A percentile compares a stretch with the other conserved stretches of the same genome.
Evolutionary conservation across 2,113 vertebrate species (phyloP).

Genomic region (Sisor rabdophorus): DNA sequence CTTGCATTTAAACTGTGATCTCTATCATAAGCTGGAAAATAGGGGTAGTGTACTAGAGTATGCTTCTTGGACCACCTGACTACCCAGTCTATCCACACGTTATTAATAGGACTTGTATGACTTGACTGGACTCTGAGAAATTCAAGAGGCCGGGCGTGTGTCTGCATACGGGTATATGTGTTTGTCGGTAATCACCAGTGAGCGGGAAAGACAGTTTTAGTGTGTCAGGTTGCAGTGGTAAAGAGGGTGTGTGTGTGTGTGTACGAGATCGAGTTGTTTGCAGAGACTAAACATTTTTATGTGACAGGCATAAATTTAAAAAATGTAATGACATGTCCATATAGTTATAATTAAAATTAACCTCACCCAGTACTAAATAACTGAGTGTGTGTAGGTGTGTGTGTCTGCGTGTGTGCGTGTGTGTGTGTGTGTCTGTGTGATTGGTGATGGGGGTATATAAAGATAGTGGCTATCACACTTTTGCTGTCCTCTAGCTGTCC

Average conservation of each 20-base stretch:
- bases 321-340: not conserved
- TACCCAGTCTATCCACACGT: conserved; percentile 69
- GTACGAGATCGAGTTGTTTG: not conserved
- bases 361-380: not conserved
- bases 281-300: not conserved
- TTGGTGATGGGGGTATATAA: conserved; percentile 40
- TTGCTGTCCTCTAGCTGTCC: conserved; percentile 55
- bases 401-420: not conserved
- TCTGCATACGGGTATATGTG: conserved; percentile 25
- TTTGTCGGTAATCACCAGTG: conserved; percentile 2
- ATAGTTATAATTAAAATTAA: not conserved
- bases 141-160: conserved; percentile 24
- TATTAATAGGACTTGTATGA: conserved; percentile 73
- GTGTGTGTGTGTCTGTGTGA: not conserved
- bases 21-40: conserved; percentile 30
- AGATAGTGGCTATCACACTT: conserved; percentile 62
- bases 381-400: not conserved
- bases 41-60: conserved; percentile 13
- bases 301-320: not conserved
- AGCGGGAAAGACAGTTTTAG: conserved; percentile 24
- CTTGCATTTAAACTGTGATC: conserved; percentile 26
- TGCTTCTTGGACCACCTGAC: conserved; percentile 65
- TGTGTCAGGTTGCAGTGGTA: conserved; percentile 26
- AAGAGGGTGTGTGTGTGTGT: not conserved
- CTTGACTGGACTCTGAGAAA: conserved; percentile 49